Percentiles rank a stretch among this genome's conserved stretches.
Evolutionary conservation across 2,113 vertebrate genomes (phyloP).

Genomic region (Brachypteracias leptosomus): DNA sequence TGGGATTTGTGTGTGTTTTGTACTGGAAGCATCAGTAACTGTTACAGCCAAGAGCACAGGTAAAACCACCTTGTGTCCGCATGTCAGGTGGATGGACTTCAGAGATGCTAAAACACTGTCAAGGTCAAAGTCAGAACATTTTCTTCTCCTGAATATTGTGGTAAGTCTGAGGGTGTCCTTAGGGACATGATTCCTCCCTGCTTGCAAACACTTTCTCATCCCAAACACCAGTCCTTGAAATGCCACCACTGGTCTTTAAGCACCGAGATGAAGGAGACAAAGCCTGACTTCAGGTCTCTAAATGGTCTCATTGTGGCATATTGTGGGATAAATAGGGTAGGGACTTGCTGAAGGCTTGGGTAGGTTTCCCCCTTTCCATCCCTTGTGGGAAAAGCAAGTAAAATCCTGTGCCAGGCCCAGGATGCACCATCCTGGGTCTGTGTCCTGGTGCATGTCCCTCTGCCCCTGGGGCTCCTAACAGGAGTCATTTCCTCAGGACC

Average conservation of each 20-base stretch:
- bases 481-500: neutral
- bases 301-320: neutral
- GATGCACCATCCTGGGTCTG: accelerated
- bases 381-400: neutral
- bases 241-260: neutral
- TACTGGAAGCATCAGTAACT: neutral
- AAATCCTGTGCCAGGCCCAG: neutral
- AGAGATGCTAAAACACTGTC: neutral
- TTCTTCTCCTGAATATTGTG: neutral
- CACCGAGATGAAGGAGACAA: neutral
- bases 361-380: neutral
- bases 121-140: slow-evolving; percentile 1
- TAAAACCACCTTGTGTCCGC: neutral
- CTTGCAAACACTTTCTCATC: slow-evolving; percentile 47
- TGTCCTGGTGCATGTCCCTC: neutral
- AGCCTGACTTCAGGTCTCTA: neutral
- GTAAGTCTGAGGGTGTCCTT: neutral
- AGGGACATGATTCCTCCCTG: slow-evolving; percentile 30
- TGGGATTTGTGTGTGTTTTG: neutral
- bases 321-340: neutral
- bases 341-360: neutral
- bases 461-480: neutral
- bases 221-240: slow-evolving; percentile 9
- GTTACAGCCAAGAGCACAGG: neutral
- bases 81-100: neutral